Conservation (phyloP, 2,888 invertebrate species). For the Drosophila bunnanda region DNA sequence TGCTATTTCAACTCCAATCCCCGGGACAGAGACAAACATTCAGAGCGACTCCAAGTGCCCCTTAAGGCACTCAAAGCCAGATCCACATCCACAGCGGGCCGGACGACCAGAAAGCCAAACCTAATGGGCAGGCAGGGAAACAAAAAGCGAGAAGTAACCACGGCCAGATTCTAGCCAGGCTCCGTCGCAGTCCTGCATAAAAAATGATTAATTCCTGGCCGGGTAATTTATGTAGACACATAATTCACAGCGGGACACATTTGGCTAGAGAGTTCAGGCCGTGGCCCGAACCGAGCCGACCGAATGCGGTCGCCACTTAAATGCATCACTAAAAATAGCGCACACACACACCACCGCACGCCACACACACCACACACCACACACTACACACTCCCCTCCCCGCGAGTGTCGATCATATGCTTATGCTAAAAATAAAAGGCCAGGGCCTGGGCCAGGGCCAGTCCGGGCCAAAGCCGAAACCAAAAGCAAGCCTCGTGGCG, state of each 20-base stretch:
- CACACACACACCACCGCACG: slow-evolving; percentile 33
- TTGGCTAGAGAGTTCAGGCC: slow-evolving; percentile 78
- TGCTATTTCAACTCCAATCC: slow-evolving; percentile 39
- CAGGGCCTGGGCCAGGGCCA: slow-evolving; percentile 38
- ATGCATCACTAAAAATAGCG: slow-evolving; percentile 73
- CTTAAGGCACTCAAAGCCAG: slow-evolving; percentile 35
- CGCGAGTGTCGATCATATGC: slow-evolving; percentile 67
- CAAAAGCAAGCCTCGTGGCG: slow-evolving; percentile 54
- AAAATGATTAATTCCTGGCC: slow-evolving; percentile 82
- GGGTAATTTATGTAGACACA: slow-evolving; percentile 83
- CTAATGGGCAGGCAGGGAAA: slow-evolving; percentile 63
- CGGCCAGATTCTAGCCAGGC: slow-evolving; percentile 26
- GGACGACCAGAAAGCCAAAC: slow-evolving; percentile 51
- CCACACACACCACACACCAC: slow-evolving; percentile 6
- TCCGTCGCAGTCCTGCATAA: slow-evolving; percentile 62
- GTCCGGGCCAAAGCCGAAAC: slow-evolving; percentile 11
- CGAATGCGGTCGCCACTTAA: slow-evolving; percentile 75
- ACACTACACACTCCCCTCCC: slow-evolving; percentile 7
- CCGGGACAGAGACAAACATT: slow-evolving; percentile 64
- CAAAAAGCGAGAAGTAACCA: slow-evolving; percentile 6
- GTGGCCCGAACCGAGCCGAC: slow-evolving; percentile 23
- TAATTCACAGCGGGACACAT: slow-evolving; percentile 81
- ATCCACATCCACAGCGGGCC: slow-evolving; percentile 15
- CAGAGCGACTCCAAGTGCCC: slow-evolving; percentile 72
- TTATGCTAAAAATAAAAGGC: slow-evolving; percentile 73